Conservation (phyloP, 35 echinoderm and acorn worm genomes). For the Stichopus chloronotus region DNA sequence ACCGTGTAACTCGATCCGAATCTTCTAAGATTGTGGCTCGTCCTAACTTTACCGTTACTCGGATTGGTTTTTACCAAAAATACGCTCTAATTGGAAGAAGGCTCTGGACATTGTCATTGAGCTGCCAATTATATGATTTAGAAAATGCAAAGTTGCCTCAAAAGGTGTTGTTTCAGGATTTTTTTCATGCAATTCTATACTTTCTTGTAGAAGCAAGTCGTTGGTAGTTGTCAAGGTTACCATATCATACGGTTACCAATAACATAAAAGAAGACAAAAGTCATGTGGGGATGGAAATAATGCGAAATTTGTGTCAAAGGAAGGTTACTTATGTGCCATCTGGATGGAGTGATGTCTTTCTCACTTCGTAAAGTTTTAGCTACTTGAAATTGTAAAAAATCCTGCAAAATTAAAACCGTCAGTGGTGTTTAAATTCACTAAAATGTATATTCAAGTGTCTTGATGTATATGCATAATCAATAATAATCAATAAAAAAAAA, state of each 20-base stretch:
- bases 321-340: too few relatives aligned
- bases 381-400: too few relatives aligned
- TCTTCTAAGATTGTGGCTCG: not conserved
- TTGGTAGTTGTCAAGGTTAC: constrained; percentile 19
- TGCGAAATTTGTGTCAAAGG: too few relatives aligned
- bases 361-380: too few relatives aligned
- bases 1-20: not conserved
- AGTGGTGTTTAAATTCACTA: too few relatives aligned
- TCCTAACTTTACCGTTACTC: not conserved
- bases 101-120: constrained; percentile 6
- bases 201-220: not conserved
- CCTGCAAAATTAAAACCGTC: too few relatives aligned
- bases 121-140: not conserved
- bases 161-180: not conserved
- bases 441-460: too few relatives aligned
- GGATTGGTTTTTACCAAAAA: not conserved
- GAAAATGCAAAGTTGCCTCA: not conserved
- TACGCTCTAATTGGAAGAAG: not conserved
- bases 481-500: too few relatives aligned
- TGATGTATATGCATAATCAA: too few relatives aligned
- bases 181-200: not conserved
- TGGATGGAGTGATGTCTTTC: too few relatives aligned
- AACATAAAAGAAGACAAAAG: too few relatives aligned
- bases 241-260: not conserved
- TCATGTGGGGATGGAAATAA: too few relatives aligned